Evolutionary conservation across 2,888 invertebrate species (phyloP).

Genomic region (Athrips mouffetella): DNA sequence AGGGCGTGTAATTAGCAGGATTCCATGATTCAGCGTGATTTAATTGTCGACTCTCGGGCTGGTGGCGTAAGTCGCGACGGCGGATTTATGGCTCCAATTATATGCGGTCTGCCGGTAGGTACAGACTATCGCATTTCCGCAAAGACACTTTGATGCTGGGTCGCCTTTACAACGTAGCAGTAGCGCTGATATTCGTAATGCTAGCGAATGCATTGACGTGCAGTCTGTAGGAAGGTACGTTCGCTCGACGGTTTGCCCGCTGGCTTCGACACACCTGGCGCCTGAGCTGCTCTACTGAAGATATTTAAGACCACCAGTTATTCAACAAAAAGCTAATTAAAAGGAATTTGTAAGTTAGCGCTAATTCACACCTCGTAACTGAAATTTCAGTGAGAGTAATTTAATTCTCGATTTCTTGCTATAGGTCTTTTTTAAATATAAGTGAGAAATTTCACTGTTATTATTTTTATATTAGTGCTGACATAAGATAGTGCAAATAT

Average conservation of each 20-base stretch:
- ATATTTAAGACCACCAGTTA: conserved; percentile 1
- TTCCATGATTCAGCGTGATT: conserved; percentile 63
- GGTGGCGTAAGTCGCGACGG: conserved; percentile 50
- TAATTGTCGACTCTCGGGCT: conserved; percentile 64
- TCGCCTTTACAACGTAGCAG: not conserved
- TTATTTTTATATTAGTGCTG: too few relatives aligned
- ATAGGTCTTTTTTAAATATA: too few relatives aligned
- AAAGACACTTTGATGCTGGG: not conserved
- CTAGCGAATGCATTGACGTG: not conserved
- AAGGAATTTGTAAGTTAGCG: not conserved
- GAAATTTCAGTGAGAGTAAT: too few relatives aligned
- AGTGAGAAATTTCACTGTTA: too few relatives aligned
- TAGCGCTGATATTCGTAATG: not conserved
- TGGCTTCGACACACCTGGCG: conserved; percentile 8
- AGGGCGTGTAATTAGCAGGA: conserved; percentile 54
- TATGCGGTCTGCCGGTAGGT: conserved; percentile 51
- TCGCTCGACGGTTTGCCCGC: not conserved
- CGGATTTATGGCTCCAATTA: conserved; percentile 72
- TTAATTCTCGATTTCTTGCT: too few relatives aligned
- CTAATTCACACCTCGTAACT: too few relatives aligned
- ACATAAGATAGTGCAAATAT: too few relatives aligned
- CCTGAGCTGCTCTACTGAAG: not conserved
- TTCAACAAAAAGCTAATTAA: not conserved
- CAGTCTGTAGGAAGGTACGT: too few relatives aligned
- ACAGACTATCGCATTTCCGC: conserved; percentile 41